A percentile compares a stretch with the other conserved stretches of the same genome.
phyloP scores from a whole-genome alignment of 2,888 invertebrate genomes.

The Globia sparganii region DNA sequence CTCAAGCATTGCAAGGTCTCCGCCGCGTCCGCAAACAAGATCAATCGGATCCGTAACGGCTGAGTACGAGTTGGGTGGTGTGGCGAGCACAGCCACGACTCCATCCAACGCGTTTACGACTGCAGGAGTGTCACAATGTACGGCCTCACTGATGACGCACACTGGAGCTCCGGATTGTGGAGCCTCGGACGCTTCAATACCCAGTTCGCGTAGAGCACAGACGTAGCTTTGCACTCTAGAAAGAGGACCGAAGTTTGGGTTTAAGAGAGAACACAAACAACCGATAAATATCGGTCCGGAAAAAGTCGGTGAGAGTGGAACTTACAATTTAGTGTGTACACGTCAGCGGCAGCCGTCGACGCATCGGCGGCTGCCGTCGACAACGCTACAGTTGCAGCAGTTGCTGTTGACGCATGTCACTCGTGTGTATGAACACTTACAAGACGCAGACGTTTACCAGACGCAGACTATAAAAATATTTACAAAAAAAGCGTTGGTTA shows the following conservation, averaged over 20 bases:
- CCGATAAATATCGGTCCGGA: neutral
- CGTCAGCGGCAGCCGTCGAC: too few relatives aligned
- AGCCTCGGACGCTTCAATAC: conserved; percentile 89
- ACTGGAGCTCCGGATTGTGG: conserved; percentile 82
- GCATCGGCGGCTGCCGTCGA: too few relatives aligned
- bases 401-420: too few relatives aligned
- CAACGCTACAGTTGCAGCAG: too few relatives aligned
- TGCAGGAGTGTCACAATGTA: conserved; percentile 90
- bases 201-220: conserved; percentile 92
- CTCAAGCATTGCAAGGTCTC: conserved; percentile 94
- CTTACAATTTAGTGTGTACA: neutral
- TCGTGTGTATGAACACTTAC: neutral
- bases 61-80: conserved; percentile 95
- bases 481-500: neutral
- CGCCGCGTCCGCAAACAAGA: conserved; percentile 94
- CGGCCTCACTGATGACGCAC: conserved; percentile 85
- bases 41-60: conserved; percentile 95
- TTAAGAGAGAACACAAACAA: neutral
- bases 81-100: conserved; percentile 90
- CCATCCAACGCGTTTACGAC: conserved; percentile 84
- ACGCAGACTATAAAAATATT: neutral
- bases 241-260: conserved; percentile 3
- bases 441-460: neutral
- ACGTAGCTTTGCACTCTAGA: conserved; percentile 92
- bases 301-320: neutral